phyloP scores from a whole-genome alignment of 2,113 vertebrate genomes.

The Nyctibius bracteatus region DNA sequence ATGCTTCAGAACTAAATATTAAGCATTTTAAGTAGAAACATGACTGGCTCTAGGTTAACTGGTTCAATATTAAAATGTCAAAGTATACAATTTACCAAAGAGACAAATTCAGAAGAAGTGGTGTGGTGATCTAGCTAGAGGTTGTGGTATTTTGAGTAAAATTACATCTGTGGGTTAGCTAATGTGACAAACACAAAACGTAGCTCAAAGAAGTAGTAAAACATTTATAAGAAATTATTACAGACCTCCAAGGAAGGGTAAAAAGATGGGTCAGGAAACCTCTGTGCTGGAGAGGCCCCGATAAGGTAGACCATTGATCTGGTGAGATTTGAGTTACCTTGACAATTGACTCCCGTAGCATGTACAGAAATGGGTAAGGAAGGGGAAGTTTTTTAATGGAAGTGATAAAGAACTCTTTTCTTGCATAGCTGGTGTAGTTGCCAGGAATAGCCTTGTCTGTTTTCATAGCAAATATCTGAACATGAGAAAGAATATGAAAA shows the following conservation, averaged over 20 bases:
- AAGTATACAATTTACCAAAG: background rate
- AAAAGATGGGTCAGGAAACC: background rate
- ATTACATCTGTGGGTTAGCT: background rate
- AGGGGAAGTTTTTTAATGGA: background rate
- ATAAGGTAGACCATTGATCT: background rate
- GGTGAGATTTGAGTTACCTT: background rate
- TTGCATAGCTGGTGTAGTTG: background rate
- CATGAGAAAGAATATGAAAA: background rate
- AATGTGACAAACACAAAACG: background rate
- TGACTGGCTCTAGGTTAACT: background rate
- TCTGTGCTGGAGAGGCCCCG: background rate
- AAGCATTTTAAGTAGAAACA: background rate
- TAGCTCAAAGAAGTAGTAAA: conserved; percentile 18
- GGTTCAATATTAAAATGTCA: background rate
- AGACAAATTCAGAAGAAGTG: background rate
- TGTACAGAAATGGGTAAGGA: background rate
- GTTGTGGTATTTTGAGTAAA: conserved; percentile 18
- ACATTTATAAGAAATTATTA: background rate
- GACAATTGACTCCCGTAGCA: background rate
- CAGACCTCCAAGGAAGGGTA: conserved; percentile 28
- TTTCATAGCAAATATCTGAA: background rate
- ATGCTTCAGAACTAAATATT: background rate
- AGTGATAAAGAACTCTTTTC: background rate
- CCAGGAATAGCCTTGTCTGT: background rate
- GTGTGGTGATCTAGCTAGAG: background rate